These are phyloP conservation scores for Caenorhabditis doughertyi DNA, from an alignment of 2,888 invertebrate species.

Conservation along the genomic window DNA sequence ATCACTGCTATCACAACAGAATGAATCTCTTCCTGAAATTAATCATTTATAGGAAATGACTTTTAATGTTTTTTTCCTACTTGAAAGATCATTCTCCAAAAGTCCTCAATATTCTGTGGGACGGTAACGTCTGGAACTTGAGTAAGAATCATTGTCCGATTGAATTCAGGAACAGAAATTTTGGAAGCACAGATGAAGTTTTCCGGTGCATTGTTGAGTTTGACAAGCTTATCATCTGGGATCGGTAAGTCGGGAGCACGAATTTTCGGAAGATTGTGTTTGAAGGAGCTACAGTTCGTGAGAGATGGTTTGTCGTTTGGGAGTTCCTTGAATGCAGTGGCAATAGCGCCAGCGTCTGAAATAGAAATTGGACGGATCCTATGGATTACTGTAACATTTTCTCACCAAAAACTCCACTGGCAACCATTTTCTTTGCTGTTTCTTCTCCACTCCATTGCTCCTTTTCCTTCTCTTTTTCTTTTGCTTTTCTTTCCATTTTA, in stretches of 20 bases:
- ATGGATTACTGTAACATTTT: not conserved
- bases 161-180: slow-evolving; percentile 27
- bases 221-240: slow-evolving; percentile 29
- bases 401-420: slow-evolving; percentile 14
- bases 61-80: no score
- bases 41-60: not conserved
- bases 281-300: not conserved
- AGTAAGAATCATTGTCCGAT: slow-evolving; percentile 14
- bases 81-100: slow-evolving; percentile 53
- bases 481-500: slow-evolving; percentile 2
- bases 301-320: not conserved
- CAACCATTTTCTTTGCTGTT: slow-evolving; percentile 6
- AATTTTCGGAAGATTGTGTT: slow-evolving; percentile 19
- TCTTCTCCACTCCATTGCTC: slow-evolving; percentile 27
- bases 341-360: not conserved
- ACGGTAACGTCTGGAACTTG: slow-evolving; percentile 19
- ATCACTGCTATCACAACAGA: slow-evolving; percentile 10
- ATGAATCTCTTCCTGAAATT: slow-evolving; percentile 7
- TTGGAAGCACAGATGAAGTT: slow-evolving; percentile 25
- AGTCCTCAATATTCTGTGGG: slow-evolving; percentile 24
- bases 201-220: not conserved
- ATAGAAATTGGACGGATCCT: not conserved
- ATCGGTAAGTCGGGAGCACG: slow-evolving; percentile 32
- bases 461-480: slow-evolving; percentile 15
- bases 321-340: not conserved